A percentile compares a stretch with the other conserved stretches of the same genome.
Conservation (phyloP, 2,888 invertebrate genomes). For the Archaeoteleia sp. region DNA sequence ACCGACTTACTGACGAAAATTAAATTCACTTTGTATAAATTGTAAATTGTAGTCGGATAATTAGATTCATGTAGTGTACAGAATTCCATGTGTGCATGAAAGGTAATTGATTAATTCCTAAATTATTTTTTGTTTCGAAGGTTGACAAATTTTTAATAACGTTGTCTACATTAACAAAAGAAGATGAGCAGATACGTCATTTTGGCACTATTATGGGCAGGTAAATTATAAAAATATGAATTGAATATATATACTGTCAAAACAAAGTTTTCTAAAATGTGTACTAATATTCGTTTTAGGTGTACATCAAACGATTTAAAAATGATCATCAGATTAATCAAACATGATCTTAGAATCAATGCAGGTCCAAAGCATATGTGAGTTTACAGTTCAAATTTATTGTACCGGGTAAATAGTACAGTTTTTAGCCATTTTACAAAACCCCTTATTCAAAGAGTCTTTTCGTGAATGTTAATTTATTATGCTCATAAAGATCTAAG, state of each 20-base stretch:
- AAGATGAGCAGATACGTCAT: slow-evolving; percentile 89
- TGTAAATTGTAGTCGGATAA: too few species aligned
- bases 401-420: too few species aligned
- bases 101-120: slow-evolving; percentile 1
- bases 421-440: too few species aligned
- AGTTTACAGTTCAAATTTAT: slow-evolving; percentile 57
- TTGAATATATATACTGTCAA: background rate
- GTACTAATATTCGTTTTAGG: slow-evolving; percentile 70
- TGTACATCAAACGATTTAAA: slow-evolving; percentile 90
- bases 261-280: background rate
- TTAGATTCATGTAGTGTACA: too few species aligned
- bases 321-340: slow-evolving; percentile 90
- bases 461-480: too few species aligned
- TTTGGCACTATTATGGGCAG: slow-evolving; percentile 83
- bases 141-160: slow-evolving; percentile 85
- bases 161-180: slow-evolving; percentile 85
- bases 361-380: slow-evolving; percentile 93
- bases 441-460: too few species aligned
- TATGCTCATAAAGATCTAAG: too few species aligned
- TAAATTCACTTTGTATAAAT: too few species aligned
- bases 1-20: too few species aligned
- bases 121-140: slow-evolving; percentile 52
- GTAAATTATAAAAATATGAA: slow-evolving; percentile 59
- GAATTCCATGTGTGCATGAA: background rate
- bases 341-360: slow-evolving; percentile 94